Evolutionary conservation across 92 coral and sea anemone species (phyloP).

Genomic region (Epizoanthus ramosus): DNA sequence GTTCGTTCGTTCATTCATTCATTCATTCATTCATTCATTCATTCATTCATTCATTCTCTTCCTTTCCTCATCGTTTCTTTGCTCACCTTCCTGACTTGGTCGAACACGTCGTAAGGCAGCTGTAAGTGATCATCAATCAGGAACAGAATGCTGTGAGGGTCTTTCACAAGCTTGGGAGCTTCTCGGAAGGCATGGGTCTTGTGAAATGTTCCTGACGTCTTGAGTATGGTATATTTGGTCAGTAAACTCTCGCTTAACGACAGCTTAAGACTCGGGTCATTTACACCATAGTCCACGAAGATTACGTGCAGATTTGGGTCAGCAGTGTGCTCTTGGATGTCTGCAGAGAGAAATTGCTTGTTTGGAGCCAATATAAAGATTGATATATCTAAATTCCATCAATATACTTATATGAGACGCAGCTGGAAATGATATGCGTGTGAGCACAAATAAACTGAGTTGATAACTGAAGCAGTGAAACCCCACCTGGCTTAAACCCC

Average conservation of each 20-base stretch:
- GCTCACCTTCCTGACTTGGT: slow-evolving; percentile 16
- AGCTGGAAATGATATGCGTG: too few relatives aligned
- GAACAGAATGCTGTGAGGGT: not conserved
- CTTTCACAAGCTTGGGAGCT: not conserved
- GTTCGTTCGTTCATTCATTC: not conserved
- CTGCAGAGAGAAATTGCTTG: not conserved
- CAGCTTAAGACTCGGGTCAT: not conserved
- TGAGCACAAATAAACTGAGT: too few relatives aligned
- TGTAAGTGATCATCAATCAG: slow-evolving; percentile 4
- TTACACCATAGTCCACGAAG: not conserved
- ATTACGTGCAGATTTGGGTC: not conserved
- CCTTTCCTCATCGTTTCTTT: not conserved
- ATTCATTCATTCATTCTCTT: too few relatives aligned
- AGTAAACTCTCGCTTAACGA: slow-evolving; percentile 2
- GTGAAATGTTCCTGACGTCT: not conserved
- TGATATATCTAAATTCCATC: too few relatives aligned
- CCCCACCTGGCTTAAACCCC: too few relatives aligned
- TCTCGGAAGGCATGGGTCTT: not conserved
- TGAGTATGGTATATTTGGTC: not conserved
- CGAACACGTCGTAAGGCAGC: slow-evolving; percentile 13
- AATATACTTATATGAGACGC: too few relatives aligned
- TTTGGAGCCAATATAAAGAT: too few relatives aligned
- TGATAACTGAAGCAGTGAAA: too few relatives aligned
- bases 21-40: too few relatives aligned
- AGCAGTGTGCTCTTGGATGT: not conserved